Evolutionary conservation across 2,888 invertebrate species (phyloP), one percentile per base, ranked within the genome.

Genomic region (Gerosis bhagava): DNA sequence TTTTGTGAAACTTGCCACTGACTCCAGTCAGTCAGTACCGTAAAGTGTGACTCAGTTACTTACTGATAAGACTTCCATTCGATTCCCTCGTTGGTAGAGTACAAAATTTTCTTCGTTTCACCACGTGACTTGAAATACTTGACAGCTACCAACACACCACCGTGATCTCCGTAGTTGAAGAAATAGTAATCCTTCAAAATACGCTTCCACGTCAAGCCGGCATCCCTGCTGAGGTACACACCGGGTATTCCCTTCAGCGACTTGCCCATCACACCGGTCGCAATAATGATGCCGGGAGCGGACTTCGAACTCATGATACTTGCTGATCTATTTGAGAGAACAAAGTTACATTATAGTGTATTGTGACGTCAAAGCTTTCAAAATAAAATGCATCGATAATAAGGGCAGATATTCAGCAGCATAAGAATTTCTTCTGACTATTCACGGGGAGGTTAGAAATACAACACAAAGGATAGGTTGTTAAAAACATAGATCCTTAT

Each of bases 151-250:
- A 97, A 75, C 0, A 97, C 90, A 12, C 97, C 97, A 0, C 97
- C 97, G 69, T 97, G 96, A 80, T 98, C 97, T 2, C 97, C 97
- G 83, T 96, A 94, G 66, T 95, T 95, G 77, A 96, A 96, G 77
- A 95, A 94, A 67, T 95, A 95, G 64, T 94, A 93, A 54, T 95
- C 96, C 65, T 93, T 93, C 3, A 96, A 81, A 39, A 95, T 93
- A 73, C 94, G 92, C 58, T 92, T 92, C 97, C 97, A 98, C 0
- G 93, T 93, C 3, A 94, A 80, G 3, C 96, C 97, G 2, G 95
- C 96, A 76, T 97, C 95, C 25, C 93, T 89, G 40, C 96, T 96
- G 11, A 97, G 79, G 71, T 93, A 97, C 2, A 97, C 93, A 0
- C 94, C 94, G 5, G 94, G 93, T 60, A 95, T 94, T 1, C 96